These are phyloP conservation scores for Teleiodes luculella DNA, from an alignment of 2,888 invertebrate genomes.

Conservation along the genomic window DNA sequence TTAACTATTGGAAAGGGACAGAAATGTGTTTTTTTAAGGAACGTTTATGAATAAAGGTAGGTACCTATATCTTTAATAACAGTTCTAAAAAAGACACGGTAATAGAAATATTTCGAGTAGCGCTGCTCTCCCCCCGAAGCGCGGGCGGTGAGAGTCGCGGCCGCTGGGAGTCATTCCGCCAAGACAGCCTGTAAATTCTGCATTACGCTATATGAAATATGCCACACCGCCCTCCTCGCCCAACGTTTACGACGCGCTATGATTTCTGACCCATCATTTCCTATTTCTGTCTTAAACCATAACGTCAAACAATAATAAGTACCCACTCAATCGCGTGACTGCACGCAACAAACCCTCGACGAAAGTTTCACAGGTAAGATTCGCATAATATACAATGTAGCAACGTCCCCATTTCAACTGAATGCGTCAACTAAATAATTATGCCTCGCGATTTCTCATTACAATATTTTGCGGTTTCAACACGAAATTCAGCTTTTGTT, in stretches of 20 bases:
- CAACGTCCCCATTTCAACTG: constrained; percentile 44
- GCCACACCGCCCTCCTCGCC: constrained; percentile 44
- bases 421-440: constrained; percentile 55
- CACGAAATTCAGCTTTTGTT: constrained; percentile 70
- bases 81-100: no score
- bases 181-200: constrained; percentile 79
- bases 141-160: constrained; percentile 45
- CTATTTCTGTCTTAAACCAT: constrained; percentile 22
- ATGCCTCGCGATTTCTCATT: constrained; percentile 50
- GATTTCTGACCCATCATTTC: constrained; percentile 48
- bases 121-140: constrained; percentile 33
- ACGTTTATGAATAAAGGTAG: no score
- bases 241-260: constrained; percentile 56
- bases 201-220: constrained; percentile 79
- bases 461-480: constrained; percentile 68
- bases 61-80: no score
- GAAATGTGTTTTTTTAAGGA: no score
- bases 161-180: constrained; percentile 74
- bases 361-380: constrained; percentile 24
- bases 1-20: no score
- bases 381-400: constrained; percentile 23
- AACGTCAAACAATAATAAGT: constrained; percentile 5
- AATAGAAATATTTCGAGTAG: constrained; percentile 35
- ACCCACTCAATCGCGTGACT: constrained; percentile 15
- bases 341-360: constrained; percentile 4